Conservation (phyloP, 2,797 vertebrate species). For the Megaceryle alcyon region DNA sequence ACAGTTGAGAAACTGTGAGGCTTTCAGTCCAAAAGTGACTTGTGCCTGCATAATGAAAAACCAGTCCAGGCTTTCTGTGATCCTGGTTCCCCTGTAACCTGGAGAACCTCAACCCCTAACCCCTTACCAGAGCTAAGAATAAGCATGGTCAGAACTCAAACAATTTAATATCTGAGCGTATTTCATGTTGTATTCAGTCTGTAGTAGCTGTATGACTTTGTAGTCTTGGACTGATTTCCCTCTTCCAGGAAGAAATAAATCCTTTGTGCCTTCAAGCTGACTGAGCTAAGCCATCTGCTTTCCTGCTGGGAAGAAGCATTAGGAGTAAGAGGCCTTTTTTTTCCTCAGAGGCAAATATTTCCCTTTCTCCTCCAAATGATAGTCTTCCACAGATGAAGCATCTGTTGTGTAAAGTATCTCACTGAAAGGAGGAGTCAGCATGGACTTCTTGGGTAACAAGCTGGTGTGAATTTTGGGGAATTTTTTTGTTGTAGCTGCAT, state of each 20-base stretch:
- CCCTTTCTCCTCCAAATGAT: conserved; percentile 3
- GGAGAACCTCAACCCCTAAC: not conserved
- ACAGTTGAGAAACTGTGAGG: not conserved
- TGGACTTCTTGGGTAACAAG: not conserved
- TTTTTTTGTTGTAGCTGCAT: not conserved
- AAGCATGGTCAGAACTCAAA: not conserved
- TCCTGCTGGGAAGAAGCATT: not conserved
- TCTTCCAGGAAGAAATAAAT: not conserved
- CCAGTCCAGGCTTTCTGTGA: not conserved
- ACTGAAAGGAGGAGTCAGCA: not conserved
- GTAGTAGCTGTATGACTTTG: not conserved
- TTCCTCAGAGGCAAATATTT: not conserved
- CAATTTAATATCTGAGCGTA: not conserved
- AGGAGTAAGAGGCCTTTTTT: not conserved
- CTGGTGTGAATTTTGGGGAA: not conserved
- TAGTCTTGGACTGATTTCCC: not conserved
- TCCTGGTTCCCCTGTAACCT: not conserved
- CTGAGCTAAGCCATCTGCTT: conserved; percentile 23
- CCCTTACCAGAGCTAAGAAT: not conserved
- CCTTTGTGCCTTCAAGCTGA: conserved; percentile 11
- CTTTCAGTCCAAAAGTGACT: not conserved
- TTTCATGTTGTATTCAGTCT: not conserved
- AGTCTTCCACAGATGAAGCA: not conserved
- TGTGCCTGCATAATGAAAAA: not conserved
- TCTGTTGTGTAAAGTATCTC: not conserved